Evolutionary conservation across 2,888 invertebrate species (phyloP).

Genomic region (Polydrusus tereticollis): DNA sequence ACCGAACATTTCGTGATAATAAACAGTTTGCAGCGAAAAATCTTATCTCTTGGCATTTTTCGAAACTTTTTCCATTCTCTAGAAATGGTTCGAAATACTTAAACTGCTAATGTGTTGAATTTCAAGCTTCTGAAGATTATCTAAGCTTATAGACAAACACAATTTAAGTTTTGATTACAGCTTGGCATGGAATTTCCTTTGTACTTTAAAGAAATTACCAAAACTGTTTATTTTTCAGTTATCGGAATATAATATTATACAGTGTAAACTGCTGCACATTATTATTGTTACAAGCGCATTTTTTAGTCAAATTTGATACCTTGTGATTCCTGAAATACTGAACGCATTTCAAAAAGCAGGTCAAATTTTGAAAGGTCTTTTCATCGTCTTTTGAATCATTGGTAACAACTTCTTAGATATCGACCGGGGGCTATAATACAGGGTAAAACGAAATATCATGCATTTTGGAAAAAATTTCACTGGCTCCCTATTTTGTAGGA

Average conservation of each 20-base stretch:
- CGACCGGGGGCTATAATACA: no score
- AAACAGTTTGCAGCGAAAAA: background rate
- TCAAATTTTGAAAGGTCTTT: no score
- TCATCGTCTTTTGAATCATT: no score
- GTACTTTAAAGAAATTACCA: background rate
- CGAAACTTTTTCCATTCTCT: slow-evolving; percentile 3
- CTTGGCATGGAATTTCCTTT: background rate
- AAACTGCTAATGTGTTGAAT: slow-evolving; percentile 4
- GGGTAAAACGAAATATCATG: no score
- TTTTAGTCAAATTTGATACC: no score
- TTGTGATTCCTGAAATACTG: no score
- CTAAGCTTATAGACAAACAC: slow-evolving; percentile 6
- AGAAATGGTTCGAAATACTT: slow-evolving; percentile 7
- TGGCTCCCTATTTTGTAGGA: no score
- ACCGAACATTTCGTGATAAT: background rate
- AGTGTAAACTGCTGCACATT: no score
- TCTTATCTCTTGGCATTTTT: background rate
- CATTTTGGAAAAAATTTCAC: no score
- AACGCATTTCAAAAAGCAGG: no score
- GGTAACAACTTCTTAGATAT: no score
- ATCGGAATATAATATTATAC: background rate
- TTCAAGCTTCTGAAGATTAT: background rate
- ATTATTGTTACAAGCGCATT: no score
- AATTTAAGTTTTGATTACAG: slow-evolving; percentile 10
- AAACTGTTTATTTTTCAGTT: background rate